Evolutionary conservation across 2,113 vertebrate species (phyloP).

Genomic region (Semnornis frantzii): DNA sequence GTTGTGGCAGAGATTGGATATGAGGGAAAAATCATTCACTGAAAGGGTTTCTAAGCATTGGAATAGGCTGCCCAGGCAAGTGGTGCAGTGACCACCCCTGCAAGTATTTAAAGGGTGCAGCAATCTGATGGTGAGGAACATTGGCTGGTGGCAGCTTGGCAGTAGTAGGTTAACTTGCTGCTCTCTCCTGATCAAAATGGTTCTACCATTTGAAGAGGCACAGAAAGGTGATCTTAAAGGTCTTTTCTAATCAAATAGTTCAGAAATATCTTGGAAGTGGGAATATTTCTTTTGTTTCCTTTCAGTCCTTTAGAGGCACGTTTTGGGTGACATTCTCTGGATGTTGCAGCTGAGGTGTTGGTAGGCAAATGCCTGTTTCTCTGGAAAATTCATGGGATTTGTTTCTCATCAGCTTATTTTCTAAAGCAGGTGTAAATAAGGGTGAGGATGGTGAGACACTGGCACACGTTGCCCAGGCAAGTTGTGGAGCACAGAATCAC

Average conservation of each 20-base stretch:
- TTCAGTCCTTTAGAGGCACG: background rate
- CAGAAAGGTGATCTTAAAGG: too few species aligned
- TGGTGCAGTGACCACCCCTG: background rate
- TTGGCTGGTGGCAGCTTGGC: background rate
- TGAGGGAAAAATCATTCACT: background rate
- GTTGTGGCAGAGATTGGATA: background rate
- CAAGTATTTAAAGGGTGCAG: background rate
- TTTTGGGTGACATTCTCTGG: background rate
- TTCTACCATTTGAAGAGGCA: background rate
- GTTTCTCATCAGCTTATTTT: constrained; percentile 4
- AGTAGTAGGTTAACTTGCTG: background rate
- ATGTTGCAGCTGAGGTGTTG: background rate
- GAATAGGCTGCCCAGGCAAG: background rate
- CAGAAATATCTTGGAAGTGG: background rate
- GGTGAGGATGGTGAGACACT: too few species aligned
- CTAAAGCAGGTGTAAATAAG: background rate
- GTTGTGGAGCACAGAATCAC: too few species aligned
- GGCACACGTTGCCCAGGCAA: too few species aligned
- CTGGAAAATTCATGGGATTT: constrained; percentile 6
- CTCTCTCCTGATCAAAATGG: too few species aligned
- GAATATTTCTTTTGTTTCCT: background rate
- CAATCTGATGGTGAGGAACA: too few species aligned
- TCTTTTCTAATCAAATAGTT: too few species aligned
- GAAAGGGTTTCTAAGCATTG: background rate
- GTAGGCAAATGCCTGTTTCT: constrained; percentile 15